Evolutionary conservation across 2,888 invertebrate genomes (phyloP).

Genomic region (Lamellibrachia columna): DNA sequence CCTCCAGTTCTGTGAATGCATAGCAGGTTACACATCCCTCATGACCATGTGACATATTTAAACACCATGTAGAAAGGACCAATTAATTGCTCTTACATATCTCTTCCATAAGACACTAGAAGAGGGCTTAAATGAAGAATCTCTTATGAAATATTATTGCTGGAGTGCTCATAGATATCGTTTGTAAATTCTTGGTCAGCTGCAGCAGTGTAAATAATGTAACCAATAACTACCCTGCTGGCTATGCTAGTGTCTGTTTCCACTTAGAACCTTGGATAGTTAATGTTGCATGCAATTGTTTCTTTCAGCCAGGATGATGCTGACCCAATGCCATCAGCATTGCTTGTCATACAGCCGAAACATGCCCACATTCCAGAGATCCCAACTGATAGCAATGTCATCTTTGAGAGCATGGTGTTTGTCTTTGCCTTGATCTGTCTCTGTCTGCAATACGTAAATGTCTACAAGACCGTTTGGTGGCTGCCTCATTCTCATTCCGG

Average conservation of each 20-base stretch:
- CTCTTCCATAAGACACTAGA: no score
- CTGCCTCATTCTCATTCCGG: constrained; percentile 88
- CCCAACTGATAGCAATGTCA: constrained; percentile 79
- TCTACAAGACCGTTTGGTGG: constrained; percentile 98
- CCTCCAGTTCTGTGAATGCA: no score
- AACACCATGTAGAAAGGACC: no score
- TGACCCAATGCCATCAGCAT: background rate
- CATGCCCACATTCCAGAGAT: constrained; percentile 67
- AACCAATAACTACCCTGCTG: background rate
- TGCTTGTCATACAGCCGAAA: constrained; percentile 46
- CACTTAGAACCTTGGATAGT: background rate
- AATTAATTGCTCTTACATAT: no score
- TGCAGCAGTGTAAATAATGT: background rate
- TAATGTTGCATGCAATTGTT: background rate
- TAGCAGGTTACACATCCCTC: no score
- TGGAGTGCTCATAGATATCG: no score
- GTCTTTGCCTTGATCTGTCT: constrained; percentile 81
- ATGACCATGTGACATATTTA: no score
- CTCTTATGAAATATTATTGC: no score
- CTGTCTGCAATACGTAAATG: constrained; percentile 88
- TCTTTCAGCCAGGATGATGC: background rate
- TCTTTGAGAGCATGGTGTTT: constrained; percentile 87
- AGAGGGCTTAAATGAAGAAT: no score
- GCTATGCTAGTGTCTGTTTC: background rate
- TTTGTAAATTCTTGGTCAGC: no score